Percentiles rank a stretch among this genome's conserved stretches.
phyloP scores from a whole-genome alignment of 2,113 vertebrate species.

The Melanostigma gelatinosum region DNA sequence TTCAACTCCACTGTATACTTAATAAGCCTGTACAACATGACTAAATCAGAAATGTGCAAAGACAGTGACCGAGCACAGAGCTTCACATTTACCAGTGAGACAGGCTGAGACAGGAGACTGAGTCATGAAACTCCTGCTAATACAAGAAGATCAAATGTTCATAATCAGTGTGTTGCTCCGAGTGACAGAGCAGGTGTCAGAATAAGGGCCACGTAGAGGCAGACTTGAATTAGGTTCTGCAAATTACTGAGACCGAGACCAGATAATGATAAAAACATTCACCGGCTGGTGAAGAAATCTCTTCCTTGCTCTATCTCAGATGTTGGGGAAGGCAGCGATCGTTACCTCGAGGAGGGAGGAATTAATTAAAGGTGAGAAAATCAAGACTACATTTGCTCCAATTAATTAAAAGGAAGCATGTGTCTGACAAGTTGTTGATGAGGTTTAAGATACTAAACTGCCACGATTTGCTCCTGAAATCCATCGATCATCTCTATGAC shows the following conservation, averaged over 20 bases:
- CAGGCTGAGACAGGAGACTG: slow-evolving; percentile 1
- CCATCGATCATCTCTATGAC: not conserved
- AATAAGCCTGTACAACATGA: not conserved
- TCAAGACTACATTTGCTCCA: slow-evolving; percentile 32
- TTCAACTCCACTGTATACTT: slow-evolving; percentile 8
- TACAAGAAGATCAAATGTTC: slow-evolving; percentile 14
- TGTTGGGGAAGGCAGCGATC: slow-evolving; percentile 18
- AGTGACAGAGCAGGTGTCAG: slow-evolving; percentile 1
- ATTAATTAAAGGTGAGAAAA: slow-evolving; percentile 55
- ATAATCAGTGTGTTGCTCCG: slow-evolving; percentile 4
- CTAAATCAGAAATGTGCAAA: not conserved
- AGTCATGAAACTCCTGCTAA: not conserved
- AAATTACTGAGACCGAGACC: slow-evolving; percentile 40
- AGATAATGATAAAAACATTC: slow-evolving; percentile 38
- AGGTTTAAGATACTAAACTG: slow-evolving; percentile 9
- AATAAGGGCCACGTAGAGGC: not conserved
- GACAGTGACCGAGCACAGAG: not conserved
- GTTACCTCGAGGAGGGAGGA: slow-evolving; percentile 23
- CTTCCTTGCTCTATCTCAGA: not conserved
- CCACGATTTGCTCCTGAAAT: not conserved
- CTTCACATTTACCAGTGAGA: slow-evolving; percentile 10
- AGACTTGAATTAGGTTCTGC: slow-evolving; percentile 16
- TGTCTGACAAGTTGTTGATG: slow-evolving; percentile 15
- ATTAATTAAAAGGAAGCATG: slow-evolving; percentile 7
- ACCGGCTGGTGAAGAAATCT: slow-evolving; percentile 17